These are phyloP conservation scores for Sinocyclocheilus anophthalmus DNA, from an alignment of 2,113 vertebrate species.

Conservation along the genomic window DNA sequence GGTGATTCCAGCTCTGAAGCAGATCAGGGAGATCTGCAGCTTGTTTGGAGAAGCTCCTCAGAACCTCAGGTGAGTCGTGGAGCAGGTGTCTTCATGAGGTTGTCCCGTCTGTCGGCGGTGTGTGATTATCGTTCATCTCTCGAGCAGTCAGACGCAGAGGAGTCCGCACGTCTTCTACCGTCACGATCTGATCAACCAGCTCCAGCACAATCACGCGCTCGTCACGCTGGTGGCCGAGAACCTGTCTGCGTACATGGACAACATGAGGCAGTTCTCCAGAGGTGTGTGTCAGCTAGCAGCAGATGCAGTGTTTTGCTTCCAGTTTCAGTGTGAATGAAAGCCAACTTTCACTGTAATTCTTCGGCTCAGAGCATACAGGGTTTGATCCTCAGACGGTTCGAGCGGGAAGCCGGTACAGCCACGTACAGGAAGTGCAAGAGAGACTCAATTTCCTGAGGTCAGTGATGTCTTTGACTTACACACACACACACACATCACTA, in stretches of 20 bases:
- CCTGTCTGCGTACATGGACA: conserved; percentile 98
- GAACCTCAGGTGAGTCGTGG: conserved; percentile 85
- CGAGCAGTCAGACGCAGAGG: conserved; percentile 92
- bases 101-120: background rate
- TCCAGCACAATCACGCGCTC: conserved; percentile 97
- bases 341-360: background rate
- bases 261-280: conserved; percentile 94
- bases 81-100: background rate
- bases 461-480: background rate
- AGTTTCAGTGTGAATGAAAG: background rate
- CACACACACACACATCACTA: too few relatives aligned
- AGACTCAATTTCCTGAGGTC: conserved; percentile 97
- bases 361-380: conserved; percentile 84
- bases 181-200: conserved; percentile 98
- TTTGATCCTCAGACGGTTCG: conserved; percentile 97
- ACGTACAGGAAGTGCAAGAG: conserved; percentile 98
- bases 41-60: conserved; percentile 98
- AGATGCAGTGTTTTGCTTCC: background rate
- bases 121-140: background rate
- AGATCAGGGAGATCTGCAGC: conserved; percentile 98
- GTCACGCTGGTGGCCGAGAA: conserved; percentile 97
- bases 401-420: conserved; percentile 94
- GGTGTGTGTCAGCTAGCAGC: conserved; percentile 70
- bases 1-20: conserved; percentile 98
- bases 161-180: conserved; percentile 98